Evolutionary conservation across 2,113 vertebrate species (phyloP).

Genomic region (Lepisosteus osseus): DNA sequence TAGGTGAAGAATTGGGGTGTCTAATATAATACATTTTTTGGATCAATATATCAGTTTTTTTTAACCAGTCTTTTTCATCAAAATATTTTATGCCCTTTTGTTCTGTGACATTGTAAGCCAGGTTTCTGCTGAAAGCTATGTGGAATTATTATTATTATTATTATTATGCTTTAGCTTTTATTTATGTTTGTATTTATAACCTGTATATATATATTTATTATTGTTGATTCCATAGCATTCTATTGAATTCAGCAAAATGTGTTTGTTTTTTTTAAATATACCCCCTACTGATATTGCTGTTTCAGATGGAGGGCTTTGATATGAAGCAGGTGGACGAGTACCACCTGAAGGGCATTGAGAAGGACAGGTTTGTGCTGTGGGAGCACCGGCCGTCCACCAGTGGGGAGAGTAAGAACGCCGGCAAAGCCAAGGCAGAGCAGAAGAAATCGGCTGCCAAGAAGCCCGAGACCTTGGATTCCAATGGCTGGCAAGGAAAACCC

Average conservation of each 20-base stretch:
- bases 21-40: background rate
- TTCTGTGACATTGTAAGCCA: background rate
- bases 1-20: slow-evolving; percentile 45
- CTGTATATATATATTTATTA: too few species aligned
- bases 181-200: background rate
- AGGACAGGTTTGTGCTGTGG: slow-evolving; percentile 82
- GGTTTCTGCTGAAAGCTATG: background rate
- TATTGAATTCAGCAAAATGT: background rate
- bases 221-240: background rate
- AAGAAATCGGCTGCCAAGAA: slow-evolving; percentile 65
- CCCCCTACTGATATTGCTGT: background rate
- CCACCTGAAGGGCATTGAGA: slow-evolving; percentile 79
- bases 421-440: slow-evolving; percentile 72
- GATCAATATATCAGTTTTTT: background rate
- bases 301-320: slow-evolving; percentile 90
- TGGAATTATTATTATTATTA: background rate
- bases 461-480: slow-evolving; percentile 46
- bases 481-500: slow-evolving; percentile 51
- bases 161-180: background rate
- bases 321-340: slow-evolving; percentile 89
- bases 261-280: background rate
- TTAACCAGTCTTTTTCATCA: background rate
- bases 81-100: too few species aligned
- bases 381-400: slow-evolving; percentile 77
- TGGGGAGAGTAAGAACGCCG: slow-evolving; percentile 75